phyloP scores from a whole-genome alignment of 1,140 invertebrate species.

The Pachypsylla venusta region DNA sequence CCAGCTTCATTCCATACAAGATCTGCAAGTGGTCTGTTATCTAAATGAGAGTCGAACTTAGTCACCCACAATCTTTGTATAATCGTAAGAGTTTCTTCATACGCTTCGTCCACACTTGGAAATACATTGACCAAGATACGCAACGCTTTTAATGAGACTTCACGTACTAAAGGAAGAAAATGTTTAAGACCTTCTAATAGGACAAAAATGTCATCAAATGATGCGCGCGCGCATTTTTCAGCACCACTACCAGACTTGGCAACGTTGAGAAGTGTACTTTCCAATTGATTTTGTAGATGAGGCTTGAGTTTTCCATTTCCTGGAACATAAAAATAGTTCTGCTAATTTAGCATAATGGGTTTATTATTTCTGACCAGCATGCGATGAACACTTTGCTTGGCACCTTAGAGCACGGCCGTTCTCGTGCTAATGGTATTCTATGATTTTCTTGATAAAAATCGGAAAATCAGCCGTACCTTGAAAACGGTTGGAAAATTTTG shows the following conservation, averaged over 20 bases:
- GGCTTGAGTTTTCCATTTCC: conserved; percentile 1
- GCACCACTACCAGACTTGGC: conserved; percentile 49
- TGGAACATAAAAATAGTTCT: too few species aligned
- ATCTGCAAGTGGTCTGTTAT: conserved; percentile 39
- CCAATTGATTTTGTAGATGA: conserved; percentile 47
- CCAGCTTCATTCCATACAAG: background rate
- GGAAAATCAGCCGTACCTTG: too few species aligned
- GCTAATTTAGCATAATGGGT: too few species aligned
- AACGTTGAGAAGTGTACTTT: conserved; percentile 58
- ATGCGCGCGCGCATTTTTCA: conserved; percentile 42
- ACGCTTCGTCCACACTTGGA: conserved; percentile 43
- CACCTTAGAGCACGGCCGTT: too few species aligned
- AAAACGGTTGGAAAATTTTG: too few species aligned
- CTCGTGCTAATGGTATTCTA: too few species aligned
- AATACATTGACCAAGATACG: conserved; percentile 45
- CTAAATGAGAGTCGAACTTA: conserved; percentile 51
- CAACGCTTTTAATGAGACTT: conserved; percentile 42
- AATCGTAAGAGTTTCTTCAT: conserved; percentile 41
- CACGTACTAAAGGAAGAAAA: conserved; percentile 50
- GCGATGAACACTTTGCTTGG: too few species aligned
- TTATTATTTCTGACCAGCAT: too few species aligned
- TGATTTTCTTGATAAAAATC: too few species aligned
- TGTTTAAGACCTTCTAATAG: conserved; percentile 62
- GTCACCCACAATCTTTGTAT: conserved; percentile 60
- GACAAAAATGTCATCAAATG: conserved; percentile 53